These are phyloP conservation scores for Drosophila siamana DNA, from an alignment of 2,888 invertebrate genomes.

Conservation along the genomic window DNA sequence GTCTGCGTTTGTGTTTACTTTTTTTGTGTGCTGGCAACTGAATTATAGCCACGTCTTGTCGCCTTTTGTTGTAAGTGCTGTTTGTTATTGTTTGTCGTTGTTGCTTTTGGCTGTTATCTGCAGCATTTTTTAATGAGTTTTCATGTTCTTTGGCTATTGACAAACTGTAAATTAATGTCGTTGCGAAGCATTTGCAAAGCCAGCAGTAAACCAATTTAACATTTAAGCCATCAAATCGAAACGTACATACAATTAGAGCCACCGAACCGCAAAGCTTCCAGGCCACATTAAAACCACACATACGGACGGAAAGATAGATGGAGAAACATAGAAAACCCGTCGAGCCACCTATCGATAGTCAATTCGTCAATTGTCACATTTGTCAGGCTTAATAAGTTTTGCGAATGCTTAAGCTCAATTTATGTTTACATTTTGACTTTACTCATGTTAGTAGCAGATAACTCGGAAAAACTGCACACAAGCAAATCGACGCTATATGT, in stretches of 20 bases:
- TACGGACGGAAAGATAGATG: conserved; percentile 7
- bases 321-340: conserved; percentile 8
- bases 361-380: conserved; percentile 78
- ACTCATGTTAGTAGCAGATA: conserved; percentile 24
- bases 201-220: conserved; percentile 62
- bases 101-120: conserved; percentile 46
- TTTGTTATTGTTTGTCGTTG: conserved; percentile 12
- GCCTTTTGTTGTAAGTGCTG: conserved; percentile 34
- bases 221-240: conserved; percentile 52
- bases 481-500: conserved; percentile 31
- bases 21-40: conserved; percentile 45
- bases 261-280: conserved; percentile 33
- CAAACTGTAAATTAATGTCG: conserved; percentile 76
- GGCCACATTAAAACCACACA: conserved; percentile 25
- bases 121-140: conserved; percentile 65
- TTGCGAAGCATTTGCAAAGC: conserved; percentile 56
- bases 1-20: conserved; percentile 7
- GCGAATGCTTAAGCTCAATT: conserved; percentile 68
- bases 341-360: conserved; percentile 27
- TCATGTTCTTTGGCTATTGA: conserved; percentile 64
- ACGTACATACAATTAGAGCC: conserved; percentile 36
- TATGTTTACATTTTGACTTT: conserved; percentile 60
- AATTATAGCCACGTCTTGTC: conserved; percentile 57
- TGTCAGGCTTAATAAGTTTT: conserved; percentile 71
- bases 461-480: conserved; percentile 20